phyloP scores from a whole-genome alignment of 2,888 invertebrate species.

The Troglohyphantes excavatus region DNA sequence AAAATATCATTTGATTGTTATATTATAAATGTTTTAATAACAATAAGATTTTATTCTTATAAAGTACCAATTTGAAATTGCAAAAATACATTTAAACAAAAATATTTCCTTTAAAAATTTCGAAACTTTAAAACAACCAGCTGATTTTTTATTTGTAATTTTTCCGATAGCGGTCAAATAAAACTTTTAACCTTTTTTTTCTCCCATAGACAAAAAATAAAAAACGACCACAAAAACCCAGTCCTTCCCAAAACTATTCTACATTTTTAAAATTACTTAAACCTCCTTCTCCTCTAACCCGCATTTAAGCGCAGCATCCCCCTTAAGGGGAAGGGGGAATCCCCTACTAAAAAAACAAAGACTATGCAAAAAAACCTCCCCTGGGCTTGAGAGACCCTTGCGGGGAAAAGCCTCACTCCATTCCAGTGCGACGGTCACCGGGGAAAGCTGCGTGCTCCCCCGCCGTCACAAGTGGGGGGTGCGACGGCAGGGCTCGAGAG shows the following conservation, averaged over 20 bases:
- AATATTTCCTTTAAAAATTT: no score
- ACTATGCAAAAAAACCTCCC: conserved; percentile 53
- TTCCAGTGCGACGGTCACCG: conserved; percentile 31
- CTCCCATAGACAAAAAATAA: no score
- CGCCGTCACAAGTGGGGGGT: conserved; percentile 6
- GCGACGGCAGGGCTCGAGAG: conserved; percentile 14
- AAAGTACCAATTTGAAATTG: no score
- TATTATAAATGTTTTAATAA: no score
- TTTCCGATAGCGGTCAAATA: no score
- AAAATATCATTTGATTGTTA: no score
- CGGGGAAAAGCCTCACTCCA: conserved; percentile 14
- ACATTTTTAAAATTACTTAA: conserved; percentile 16
- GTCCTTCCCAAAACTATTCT: background rate
- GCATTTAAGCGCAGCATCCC: background rate
- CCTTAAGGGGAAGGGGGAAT: background rate
- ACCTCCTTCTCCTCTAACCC: background rate
- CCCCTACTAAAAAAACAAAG: conserved; percentile 21
- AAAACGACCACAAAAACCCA: no score
- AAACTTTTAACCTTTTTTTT: no score
- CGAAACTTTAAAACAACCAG: background rate
- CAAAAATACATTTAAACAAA: no score
- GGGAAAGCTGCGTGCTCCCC: conserved; percentile 20
- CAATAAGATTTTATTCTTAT: no score
- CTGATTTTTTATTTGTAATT: background rate
- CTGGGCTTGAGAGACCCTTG: background rate